Percentiles rank a stretch among this genome's conserved stretches.
Evolutionary conservation across 2,797 vertebrate species (phyloP).

Genomic region (Muscicapa comitata): DNA sequence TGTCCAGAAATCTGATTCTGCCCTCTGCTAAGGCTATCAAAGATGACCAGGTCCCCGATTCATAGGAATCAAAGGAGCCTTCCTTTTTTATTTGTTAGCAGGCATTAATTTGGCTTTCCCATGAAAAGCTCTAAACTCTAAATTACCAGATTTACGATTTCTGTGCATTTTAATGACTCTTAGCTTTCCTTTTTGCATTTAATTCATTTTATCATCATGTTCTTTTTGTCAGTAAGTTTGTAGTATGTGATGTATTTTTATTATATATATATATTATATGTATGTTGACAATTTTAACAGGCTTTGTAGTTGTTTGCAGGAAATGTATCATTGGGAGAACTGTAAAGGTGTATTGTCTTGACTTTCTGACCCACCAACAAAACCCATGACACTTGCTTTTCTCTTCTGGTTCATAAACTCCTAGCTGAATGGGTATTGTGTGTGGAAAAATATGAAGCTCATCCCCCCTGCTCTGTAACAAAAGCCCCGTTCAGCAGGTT

Average conservation of each 20-base stretch:
- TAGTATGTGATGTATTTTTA: neutral
- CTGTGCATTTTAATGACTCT: constrained; percentile 20
- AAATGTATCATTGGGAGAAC: neutral
- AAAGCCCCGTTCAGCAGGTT: neutral
- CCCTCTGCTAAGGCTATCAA: neutral
- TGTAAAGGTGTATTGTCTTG: neutral
- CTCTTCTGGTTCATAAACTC: constrained; percentile 40
- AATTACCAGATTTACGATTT: constrained; percentile 13
- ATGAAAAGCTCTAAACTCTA: neutral
- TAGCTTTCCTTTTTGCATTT: neutral
- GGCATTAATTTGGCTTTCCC: neutral
- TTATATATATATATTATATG: neutral
- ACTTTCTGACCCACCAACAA: constrained; percentile 48
- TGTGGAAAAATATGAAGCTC: neutral
- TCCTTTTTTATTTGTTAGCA: neutral
- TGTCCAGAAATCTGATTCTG: neutral
- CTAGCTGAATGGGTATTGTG: neutral
- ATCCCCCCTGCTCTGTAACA: neutral
- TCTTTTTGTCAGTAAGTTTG: neutral
- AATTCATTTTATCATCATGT: neutral
- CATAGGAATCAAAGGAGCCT: fast-evolving
- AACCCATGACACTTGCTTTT: neutral
- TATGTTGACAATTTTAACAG: neutral
- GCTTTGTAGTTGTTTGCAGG: constrained; percentile 8
- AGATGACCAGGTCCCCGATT: neutral